These are phyloP conservation scores for Scaptodrosophila lebanonensis DNA, from an alignment of 1,140 invertebrate genomes.

Conservation along the genomic window DNA sequence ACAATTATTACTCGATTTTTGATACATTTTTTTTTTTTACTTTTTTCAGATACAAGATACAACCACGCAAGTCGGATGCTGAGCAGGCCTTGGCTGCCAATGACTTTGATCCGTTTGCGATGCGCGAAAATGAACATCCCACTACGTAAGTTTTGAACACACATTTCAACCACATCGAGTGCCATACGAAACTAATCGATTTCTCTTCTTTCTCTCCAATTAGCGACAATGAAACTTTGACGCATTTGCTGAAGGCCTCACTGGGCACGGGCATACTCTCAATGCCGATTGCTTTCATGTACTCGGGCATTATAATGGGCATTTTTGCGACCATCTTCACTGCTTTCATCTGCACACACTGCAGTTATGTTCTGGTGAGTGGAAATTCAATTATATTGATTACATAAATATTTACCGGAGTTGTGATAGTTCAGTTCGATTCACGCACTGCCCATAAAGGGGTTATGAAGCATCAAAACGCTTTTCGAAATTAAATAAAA, in stretches of 20 bases:
- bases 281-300: constrained; percentile 91
- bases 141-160: constrained; percentile 83
- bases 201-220: constrained; percentile 38
- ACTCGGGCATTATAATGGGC: constrained; percentile 87
- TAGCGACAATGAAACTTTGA: constrained; percentile 89
- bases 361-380: constrained; percentile 90
- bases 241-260: constrained; percentile 91
- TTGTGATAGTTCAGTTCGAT: no score
- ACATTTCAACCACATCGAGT: not conserved
- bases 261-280: constrained; percentile 94
- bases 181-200: not conserved
- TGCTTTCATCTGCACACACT: constrained; percentile 90
- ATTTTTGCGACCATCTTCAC: constrained; percentile 88
- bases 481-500: no score
- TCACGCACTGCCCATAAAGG: no score
- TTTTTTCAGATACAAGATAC: constrained; percentile 81
- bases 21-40: not conserved
- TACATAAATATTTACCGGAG: no score
- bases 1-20: not conserved
- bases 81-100: constrained; percentile 78
- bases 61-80: constrained; percentile 77
- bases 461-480: no score
- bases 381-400: not conserved
- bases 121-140: constrained; percentile 84
- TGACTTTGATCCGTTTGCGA: constrained; percentile 85